Percentiles rank a stretch among this genome's conserved stretches.
These are phyloP conservation scores for Peromyscus californicus DNA, from an alignment of 2,113 vertebrate species.

Conservation along the genomic window DNA sequence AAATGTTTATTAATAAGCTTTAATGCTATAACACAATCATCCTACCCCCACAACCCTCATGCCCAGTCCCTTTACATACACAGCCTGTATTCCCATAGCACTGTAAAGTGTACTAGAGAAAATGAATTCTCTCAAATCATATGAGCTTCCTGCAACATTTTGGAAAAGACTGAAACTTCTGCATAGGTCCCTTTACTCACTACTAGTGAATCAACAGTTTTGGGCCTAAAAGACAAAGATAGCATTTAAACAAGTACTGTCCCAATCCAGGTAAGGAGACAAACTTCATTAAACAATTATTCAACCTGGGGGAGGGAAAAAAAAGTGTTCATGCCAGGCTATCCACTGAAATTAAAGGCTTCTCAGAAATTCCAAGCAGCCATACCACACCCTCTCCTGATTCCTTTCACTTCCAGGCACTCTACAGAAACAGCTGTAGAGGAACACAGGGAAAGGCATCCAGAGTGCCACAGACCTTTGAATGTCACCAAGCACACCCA, in stretches of 20 bases:
- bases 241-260: background rate
- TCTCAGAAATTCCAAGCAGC: constrained; percentile 17
- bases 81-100: background rate
- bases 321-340: background rate
- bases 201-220: background rate
- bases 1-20: constrained; percentile 34
- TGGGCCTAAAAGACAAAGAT: background rate
- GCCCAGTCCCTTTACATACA: background rate
- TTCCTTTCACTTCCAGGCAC: background rate
- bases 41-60: background rate
- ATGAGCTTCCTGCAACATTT: background rate
- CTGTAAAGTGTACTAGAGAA: background rate
- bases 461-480: background rate
- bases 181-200: background rate
- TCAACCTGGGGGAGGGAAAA: background rate
- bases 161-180: background rate
- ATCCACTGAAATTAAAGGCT: background rate
- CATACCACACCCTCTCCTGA: background rate
- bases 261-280: background rate
- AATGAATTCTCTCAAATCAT: background rate
- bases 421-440: constrained; percentile 48
- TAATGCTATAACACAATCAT: background rate
- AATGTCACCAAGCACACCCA: background rate
- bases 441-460: background rate
- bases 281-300: background rate